Percentiles rank a stretch among this genome's conserved stretches.
phyloP scores from a whole-genome alignment of 2,888 invertebrate species.

The Dione juno region DNA sequence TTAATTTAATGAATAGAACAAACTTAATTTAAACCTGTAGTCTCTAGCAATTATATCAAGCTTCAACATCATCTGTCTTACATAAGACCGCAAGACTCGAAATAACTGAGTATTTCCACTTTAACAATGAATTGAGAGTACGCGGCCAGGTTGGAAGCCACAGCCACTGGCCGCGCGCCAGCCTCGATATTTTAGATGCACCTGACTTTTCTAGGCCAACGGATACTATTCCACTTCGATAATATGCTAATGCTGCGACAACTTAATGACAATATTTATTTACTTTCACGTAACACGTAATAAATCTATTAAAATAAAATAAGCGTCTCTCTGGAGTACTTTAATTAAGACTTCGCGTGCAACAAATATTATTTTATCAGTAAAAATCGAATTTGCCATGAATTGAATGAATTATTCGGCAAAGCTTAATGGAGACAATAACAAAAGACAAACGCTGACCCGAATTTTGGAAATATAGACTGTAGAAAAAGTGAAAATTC shows the following conservation, averaged over 20 bases:
- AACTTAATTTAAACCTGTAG: background rate
- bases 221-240: conserved; percentile 27
- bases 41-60: background rate
- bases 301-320: conserved; percentile 12
- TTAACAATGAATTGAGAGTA: conserved; percentile 28
- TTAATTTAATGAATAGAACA: background rate
- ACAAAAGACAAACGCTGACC: too few relatives aligned
- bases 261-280: conserved; percentile 22
- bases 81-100: background rate
- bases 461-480: background rate
- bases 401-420: too few relatives aligned
- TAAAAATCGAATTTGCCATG: background rate
- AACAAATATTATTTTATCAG: background rate
- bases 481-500: conserved; percentile 1
- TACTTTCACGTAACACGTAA: conserved; percentile 12
- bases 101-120: conserved; percentile 13
- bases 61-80: background rate
- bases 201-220: conserved; percentile 34
- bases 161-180: conserved; percentile 31
- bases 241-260: conserved; percentile 27
- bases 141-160: conserved; percentile 17
- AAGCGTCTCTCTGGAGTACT: background rate
- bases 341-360: background rate
- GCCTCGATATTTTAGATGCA: conserved; percentile 26
- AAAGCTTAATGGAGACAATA: too few relatives aligned